These are phyloP conservation scores for Junonia oenone DNA, from an alignment of 2,888 invertebrate genomes.

Conservation along the genomic window DNA sequence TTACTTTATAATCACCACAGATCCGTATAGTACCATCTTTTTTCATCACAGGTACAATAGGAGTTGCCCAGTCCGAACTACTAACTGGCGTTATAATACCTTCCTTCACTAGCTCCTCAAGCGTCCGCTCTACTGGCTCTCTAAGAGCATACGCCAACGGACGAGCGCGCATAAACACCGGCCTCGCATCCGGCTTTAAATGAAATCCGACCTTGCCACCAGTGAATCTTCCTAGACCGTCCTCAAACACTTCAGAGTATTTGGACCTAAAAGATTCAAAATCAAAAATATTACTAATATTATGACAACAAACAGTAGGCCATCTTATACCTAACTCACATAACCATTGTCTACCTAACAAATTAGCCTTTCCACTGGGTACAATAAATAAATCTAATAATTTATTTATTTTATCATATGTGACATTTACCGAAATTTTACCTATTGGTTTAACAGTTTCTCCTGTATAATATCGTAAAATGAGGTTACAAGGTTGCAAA, in stretches of 20 bases:
- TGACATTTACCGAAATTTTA: slow-evolving; percentile 5
- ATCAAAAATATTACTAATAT: background rate
- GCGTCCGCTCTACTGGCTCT: slow-evolving; percentile 27
- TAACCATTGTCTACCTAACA: slow-evolving; percentile 28
- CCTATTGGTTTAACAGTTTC: slow-evolving; percentile 9
- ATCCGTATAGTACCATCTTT: slow-evolving; percentile 24
- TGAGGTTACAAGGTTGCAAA: background rate
- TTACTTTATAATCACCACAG: slow-evolving; percentile 26
- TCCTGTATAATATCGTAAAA: slow-evolving; percentile 14
- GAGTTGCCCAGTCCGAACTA: slow-evolving; percentile 26
- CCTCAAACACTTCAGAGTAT: slow-evolving; percentile 32
- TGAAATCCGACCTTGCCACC: background rate
- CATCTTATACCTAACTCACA: slow-evolving; percentile 14
- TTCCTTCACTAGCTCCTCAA: slow-evolving; percentile 22
- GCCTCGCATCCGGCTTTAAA: background rate
- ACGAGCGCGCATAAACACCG: slow-evolving; percentile 10
- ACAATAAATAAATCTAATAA: slow-evolving; percentile 11
- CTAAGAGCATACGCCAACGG: slow-evolving; percentile 25
- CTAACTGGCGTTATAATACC: slow-evolving; percentile 20
- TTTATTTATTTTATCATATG: slow-evolving; percentile 9
- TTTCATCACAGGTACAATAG: slow-evolving; percentile 23
- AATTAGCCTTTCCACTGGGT: background rate
- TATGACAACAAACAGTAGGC: background rate
- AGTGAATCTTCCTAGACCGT: slow-evolving; percentile 27
- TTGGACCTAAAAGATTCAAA: slow-evolving; percentile 17